These are phyloP conservation scores for Harpalus rufipes DNA, from an alignment of 2,888 invertebrate species.

Conservation along the genomic window DNA sequence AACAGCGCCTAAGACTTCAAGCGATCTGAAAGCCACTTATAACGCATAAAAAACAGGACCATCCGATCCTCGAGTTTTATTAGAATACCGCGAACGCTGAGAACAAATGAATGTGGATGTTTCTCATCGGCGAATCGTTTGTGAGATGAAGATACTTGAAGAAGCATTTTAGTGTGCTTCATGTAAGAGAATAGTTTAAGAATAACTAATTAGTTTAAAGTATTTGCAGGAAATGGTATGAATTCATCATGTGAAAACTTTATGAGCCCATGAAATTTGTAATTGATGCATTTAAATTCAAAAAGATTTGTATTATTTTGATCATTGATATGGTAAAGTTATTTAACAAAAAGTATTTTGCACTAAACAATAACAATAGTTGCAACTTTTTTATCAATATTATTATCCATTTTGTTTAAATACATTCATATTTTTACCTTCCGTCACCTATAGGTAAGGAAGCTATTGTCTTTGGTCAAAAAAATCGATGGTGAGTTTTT, in stretches of 20 bases:
- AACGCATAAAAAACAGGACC: constrained; percentile 49
- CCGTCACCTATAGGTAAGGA: too few species aligned
- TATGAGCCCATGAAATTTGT: background rate
- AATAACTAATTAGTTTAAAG: background rate
- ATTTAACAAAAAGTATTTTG: too few species aligned
- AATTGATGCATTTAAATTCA: too few species aligned
- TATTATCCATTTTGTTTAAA: too few species aligned
- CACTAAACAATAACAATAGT: too few species aligned
- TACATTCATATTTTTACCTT: too few species aligned
- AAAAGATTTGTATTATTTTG: too few species aligned
- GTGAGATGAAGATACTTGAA: constrained; percentile 8
- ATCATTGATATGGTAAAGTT: too few species aligned
- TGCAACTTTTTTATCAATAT: too few species aligned
- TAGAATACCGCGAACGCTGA: constrained; percentile 50
- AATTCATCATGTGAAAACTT: background rate
- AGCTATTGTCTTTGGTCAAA: too few species aligned
- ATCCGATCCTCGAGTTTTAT: constrained; percentile 51
- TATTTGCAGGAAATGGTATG: background rate
- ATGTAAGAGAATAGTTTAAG: background rate
- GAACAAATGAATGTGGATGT: constrained; percentile 37
- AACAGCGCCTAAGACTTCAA: constrained; percentile 20
- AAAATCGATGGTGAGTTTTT: too few species aligned
- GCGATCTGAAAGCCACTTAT: constrained; percentile 57
- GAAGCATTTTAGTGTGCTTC: background rate
- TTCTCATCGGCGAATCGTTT: constrained; percentile 34